Percentiles rank a stretch among this genome's conserved stretches.
phyloP scores from a whole-genome alignment of 2,797 vertebrate species.

The Synanceia verrucosa region DNA sequence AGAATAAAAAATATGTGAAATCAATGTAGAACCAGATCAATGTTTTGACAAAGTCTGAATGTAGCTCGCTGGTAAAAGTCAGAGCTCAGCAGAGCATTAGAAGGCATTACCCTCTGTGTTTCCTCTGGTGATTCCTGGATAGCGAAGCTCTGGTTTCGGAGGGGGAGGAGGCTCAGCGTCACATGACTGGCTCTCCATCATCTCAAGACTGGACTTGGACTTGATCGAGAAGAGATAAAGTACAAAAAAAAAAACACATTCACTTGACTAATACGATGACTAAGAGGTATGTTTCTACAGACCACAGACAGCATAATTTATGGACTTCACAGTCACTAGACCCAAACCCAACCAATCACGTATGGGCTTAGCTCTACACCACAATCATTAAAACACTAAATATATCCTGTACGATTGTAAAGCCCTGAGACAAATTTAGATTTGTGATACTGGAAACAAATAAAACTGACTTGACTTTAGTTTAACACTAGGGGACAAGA shows the following conservation, averaged over 20 bases:
- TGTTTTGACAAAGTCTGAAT: neutral
- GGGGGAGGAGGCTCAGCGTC: slow-evolving; percentile 95
- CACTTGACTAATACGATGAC: neutral
- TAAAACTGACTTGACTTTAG: too few relatives aligned
- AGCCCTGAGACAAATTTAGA: too few relatives aligned
- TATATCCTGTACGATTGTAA: too few relatives aligned
- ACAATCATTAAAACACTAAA: too few relatives aligned
- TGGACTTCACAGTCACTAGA: too few relatives aligned
- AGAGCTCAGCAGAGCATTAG: neutral
- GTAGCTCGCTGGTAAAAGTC: neutral
- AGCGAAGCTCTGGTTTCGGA: slow-evolving; percentile 95
- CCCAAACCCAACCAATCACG: too few relatives aligned
- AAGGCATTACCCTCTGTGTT: slow-evolving; percentile 75
- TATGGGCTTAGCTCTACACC: too few relatives aligned
- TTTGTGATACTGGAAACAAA: too few relatives aligned
- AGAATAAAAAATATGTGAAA: neutral
- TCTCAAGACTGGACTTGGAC: slow-evolving; percentile 96
- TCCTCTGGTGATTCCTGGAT: slow-evolving; percentile 78
- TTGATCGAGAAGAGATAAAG: slow-evolving; percentile 49
- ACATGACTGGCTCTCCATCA: slow-evolving; percentile 97
- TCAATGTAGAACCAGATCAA: neutral
- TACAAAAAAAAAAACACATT: neutral
- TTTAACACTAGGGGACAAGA: too few relatives aligned
- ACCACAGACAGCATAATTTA: too few relatives aligned
- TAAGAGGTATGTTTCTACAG: too few relatives aligned